Conservation (phyloP, 1,140 invertebrate genomes). For the Aphis gossypii region DNA sequence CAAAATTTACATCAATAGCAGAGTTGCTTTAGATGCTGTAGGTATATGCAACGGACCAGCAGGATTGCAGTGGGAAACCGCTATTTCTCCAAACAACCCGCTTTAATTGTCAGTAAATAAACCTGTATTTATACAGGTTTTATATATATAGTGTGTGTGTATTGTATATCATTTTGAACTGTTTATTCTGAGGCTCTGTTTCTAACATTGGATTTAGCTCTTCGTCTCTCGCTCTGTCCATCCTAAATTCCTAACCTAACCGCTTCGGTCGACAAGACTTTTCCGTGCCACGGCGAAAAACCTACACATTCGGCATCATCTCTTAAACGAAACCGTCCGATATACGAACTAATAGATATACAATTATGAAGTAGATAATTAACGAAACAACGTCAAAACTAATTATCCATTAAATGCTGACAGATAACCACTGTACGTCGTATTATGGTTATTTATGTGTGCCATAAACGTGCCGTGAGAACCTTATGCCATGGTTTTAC, state of each 20-base stretch:
- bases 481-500: background rate
- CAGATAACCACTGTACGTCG: too few relatives aligned
- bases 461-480: background rate
- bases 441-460: background rate
- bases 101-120: slow-evolving; percentile 41
- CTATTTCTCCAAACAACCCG: slow-evolving; percentile 30
- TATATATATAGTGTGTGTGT: background rate
- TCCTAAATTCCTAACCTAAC: background rate
- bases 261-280: background rate
- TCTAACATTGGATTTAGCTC: background rate
- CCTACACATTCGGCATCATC: background rate
- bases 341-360: background rate
- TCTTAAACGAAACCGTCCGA: background rate
- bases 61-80: background rate
- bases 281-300: background rate
- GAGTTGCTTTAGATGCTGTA: background rate
- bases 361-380: background rate
- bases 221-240: background rate
- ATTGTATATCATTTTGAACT: background rate
- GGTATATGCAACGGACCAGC: background rate
- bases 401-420: background rate
- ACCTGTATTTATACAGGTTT: background rate
- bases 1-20: background rate
- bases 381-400: background rate
- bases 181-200: background rate